phyloP scores from a whole-genome alignment of 2,797 vertebrate genomes.

The Bovichtus diacanthus region DNA sequence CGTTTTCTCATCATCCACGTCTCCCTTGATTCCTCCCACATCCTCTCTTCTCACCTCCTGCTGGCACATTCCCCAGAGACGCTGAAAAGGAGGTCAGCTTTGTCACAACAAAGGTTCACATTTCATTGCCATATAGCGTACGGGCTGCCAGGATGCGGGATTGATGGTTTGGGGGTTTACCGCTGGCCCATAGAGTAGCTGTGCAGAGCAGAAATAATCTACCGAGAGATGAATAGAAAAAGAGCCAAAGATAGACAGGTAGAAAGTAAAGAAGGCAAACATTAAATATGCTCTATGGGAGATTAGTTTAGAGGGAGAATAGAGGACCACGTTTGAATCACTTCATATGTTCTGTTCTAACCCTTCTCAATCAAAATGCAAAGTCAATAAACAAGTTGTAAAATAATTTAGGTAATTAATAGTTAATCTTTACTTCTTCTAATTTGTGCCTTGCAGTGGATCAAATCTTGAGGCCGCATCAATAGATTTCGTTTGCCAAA shows the following conservation, averaged over 20 bases:
- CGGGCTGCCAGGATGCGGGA: conserved; percentile 51
- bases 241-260: conserved; percentile 17
- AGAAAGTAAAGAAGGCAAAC: conserved; percentile 12
- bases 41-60: conserved; percentile 51
- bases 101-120: conserved; percentile 71
- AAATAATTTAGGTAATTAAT: background rate
- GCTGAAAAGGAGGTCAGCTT: conserved; percentile 77
- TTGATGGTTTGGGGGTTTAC: conserved; percentile 66
- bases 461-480: background rate
- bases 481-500: background rate
- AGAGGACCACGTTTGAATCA: background rate
- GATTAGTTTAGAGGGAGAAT: background rate
- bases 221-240: conserved; percentile 8
- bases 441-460: background rate
- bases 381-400: background rate
- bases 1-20: conserved; percentile 38
- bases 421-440: background rate
- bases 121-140: conserved; percentile 52
- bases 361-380: background rate
- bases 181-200: conserved; percentile 35
- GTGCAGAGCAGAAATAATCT: conserved; percentile 32
- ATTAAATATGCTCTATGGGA: background rate
- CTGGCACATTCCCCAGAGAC: conserved; percentile 62
- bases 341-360: background rate
- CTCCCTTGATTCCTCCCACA: conserved; percentile 31